These are phyloP conservation scores for Montipora capitata DNA, from an alignment of 92 coral and sea anemone species.

Conservation along the genomic window DNA sequence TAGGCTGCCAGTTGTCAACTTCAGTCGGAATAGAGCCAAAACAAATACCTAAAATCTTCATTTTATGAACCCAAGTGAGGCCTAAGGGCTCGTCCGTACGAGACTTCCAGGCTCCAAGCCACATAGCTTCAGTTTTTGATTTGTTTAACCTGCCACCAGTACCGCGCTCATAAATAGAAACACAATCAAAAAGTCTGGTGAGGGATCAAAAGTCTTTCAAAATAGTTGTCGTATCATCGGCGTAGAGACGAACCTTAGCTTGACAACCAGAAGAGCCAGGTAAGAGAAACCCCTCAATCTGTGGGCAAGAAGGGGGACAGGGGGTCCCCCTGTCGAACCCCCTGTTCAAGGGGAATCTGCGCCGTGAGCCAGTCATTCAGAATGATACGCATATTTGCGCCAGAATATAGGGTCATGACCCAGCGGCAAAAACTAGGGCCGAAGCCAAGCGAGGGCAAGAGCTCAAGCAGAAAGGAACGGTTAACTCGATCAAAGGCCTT, in stretches of 20 bases:
- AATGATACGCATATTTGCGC: not conserved
- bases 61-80: conserved; percentile 31
- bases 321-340: conserved; percentile 29
- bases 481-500: conserved; percentile 24
- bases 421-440: not conserved
- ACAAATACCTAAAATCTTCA: conserved; percentile 21
- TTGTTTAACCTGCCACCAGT: conserved; percentile 33
- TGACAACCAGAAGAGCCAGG: not conserved
- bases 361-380: not conserved
- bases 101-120: conserved; percentile 7
- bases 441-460: not conserved
- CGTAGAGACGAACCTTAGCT: conserved; percentile 24
- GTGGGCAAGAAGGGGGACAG: conserved; percentile 3
- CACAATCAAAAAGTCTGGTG: not conserved
- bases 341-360: not conserved
- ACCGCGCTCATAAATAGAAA: not conserved
- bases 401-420: not conserved
- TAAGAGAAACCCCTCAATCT: conserved; percentile 10
- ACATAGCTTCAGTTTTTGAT: conserved; percentile 61
- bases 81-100: conserved; percentile 24
- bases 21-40: not conserved
- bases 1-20: not conserved
- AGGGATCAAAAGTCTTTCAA: not conserved
- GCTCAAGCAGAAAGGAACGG: not conserved
- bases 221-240: conserved; percentile 44